phyloP scores from a whole-genome alignment of 2,797 vertebrate species.

The Tokudaia tokunoshimensis region DNA sequence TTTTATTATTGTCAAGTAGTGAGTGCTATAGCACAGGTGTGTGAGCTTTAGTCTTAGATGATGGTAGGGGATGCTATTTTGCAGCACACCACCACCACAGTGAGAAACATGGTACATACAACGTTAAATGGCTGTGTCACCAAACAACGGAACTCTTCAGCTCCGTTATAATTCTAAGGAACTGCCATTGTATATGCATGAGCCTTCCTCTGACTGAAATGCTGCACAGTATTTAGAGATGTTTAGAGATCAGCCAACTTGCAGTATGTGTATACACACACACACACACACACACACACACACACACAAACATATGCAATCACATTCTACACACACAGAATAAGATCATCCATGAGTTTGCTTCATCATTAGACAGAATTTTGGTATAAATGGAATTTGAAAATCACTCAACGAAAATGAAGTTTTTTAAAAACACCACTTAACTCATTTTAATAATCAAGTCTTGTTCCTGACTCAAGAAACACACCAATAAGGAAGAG shows the following conservation, averaged over 20 bases:
- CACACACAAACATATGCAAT: no score
- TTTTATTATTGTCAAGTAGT: no score
- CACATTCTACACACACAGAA: not conserved
- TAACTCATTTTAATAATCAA: not conserved
- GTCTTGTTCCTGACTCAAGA: not conserved
- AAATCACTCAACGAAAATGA: not conserved
- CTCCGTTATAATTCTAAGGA: no score
- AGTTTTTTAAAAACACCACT: not conserved
- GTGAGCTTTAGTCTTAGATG: not conserved
- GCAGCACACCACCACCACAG: not conserved
- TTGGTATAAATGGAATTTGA: not conserved
- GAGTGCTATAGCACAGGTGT: no score
- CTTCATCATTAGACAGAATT: not conserved
- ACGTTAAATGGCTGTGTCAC: not conserved
- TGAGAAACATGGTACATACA: not conserved
- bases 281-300: not conserved
- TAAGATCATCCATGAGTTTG: not conserved
- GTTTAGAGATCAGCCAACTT: constrained; percentile 68
- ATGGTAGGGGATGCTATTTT: no score
- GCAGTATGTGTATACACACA: not conserved
- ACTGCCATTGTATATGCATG: not conserved
- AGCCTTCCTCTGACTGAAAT: not conserved
- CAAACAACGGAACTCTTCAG: not conserved
- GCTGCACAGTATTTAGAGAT: not conserved
- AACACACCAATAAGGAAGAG: not conserved